Evolutionary conservation across 2,888 invertebrate genomes (phyloP), one percentile per base, ranked within the genome.

Genomic region (Margaritifera margaritifera): DNA sequence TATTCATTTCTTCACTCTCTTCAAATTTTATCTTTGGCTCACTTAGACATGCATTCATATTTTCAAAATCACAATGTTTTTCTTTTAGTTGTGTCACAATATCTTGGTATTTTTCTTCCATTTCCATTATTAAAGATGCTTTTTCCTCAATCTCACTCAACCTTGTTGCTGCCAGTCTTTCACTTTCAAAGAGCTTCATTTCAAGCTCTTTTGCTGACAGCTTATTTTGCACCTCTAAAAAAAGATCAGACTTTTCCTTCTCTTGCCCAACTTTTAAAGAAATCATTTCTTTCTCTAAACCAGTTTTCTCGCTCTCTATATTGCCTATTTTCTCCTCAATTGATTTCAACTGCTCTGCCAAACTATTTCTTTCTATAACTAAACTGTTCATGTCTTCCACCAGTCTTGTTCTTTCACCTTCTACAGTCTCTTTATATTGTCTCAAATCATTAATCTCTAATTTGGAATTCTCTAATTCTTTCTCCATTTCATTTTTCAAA

Each of bases 401-500:
- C 22, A 69, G 58, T 42, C 62, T 61, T 22, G 68, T 65, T 61
- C 71, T 74, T 25, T 75, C 57, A 18, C 64, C 66, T 25, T 56
- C 55, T 51, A 69, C 51, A 27, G 51, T 24, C 64, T 64, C 59
- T 54, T n/a, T 54, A 24, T 69, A 64, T 4, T 61, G 63, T 42
- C 68, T 74, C 65, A 64, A 55, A 25, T 61, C 27, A 19, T 63
- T 59, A 53, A 68, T 19, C 53, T 65, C 25, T 22, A 54, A 25
- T 78, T 92, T 92, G 15, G 42, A 42, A 42, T 42, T 42, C 2
- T 77, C 50, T n/a, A 77, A 58, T 55, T 72, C 77, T 63, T 64
- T 72, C 56, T 75, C 71, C 11, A 77, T 55, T 68, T 75, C 74
- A 31, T 64, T 54, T 69, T 76, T 75, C 65, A 77, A 72, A 66